Conservation (phyloP, 2,113 vertebrate genomes). For the Orthonyx spaldingii region DNA sequence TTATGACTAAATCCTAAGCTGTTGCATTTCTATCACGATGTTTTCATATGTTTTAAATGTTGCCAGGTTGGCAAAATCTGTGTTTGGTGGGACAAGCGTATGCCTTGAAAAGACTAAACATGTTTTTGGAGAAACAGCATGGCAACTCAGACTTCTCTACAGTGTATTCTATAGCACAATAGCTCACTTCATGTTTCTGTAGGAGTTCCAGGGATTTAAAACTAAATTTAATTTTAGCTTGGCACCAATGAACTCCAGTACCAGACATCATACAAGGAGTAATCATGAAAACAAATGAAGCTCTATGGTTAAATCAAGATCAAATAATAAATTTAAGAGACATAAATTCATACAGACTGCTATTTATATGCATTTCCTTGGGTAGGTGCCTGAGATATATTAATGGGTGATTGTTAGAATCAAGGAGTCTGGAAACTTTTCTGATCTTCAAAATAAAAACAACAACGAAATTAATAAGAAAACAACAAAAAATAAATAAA, state of each 20-base stretch:
- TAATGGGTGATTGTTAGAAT: background rate
- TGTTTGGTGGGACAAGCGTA: background rate
- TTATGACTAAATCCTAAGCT: background rate
- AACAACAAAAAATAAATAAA: background rate
- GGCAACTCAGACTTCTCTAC: background rate
- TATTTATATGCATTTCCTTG: background rate
- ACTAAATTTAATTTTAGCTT: constrained; percentile 57
- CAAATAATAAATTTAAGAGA: constrained; percentile 32
- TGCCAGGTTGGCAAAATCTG: background rate
- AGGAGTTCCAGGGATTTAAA: constrained; percentile 36
- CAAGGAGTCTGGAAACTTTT: constrained; percentile 12
- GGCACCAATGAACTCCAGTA: constrained; percentile 8
- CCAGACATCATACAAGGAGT: background rate
- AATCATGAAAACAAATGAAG: constrained; percentile 53
- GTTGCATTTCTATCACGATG: background rate
- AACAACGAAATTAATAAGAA: background rate
- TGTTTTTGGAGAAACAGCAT: background rate
- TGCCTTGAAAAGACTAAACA: background rate
- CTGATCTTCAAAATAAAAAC: constrained; percentile 12
- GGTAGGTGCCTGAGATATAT: constrained; percentile 16
- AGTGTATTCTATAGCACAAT: background rate
- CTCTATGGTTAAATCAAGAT: constrained; percentile 19
- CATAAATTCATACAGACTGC: background rate
- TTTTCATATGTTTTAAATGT: background rate
- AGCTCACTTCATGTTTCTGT: constrained; percentile 1